These are phyloP conservation scores for Egretta garzetta DNA, from an alignment of 2,113 vertebrate genomes.

Conservation along the genomic window DNA sequence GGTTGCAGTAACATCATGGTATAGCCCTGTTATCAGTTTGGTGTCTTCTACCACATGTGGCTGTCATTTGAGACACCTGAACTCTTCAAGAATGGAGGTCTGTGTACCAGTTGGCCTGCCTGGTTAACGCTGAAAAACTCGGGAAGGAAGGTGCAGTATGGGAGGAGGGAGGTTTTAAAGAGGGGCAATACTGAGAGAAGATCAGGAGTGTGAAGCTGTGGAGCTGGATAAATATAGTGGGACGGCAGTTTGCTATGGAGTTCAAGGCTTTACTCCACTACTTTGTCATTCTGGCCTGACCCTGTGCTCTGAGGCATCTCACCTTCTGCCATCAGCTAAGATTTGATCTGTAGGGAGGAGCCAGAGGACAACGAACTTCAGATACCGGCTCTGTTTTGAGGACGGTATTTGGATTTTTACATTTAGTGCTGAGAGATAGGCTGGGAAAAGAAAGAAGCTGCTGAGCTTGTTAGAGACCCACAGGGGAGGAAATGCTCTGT, in stretches of 20 bases:
- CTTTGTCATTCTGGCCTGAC: not conserved
- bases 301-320: not conserved
- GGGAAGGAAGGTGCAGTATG: not conserved
- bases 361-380: not conserved
- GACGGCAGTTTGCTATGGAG: not conserved
- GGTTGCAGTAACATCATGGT: accelerated
- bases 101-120: not conserved
- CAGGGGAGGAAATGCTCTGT: not conserved
- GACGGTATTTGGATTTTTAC: not conserved
- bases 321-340: not conserved
- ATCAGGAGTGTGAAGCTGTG: not conserved
- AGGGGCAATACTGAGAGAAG: not conserved
- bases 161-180: not conserved
- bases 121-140: not conserved
- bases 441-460: not conserved
- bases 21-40: not conserved
- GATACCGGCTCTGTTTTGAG: not conserved
- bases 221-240: not conserved
- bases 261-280: not conserved
- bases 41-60: not conserved
- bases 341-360: not conserved
- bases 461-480: constrained; percentile 2
- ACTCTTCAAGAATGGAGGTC: not conserved
- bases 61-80: not conserved
- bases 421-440: not conserved